These are phyloP conservation scores for Rhadina sibilatrix DNA, from an alignment of 2,113 vertebrate species.

Conservation along the genomic window DNA sequence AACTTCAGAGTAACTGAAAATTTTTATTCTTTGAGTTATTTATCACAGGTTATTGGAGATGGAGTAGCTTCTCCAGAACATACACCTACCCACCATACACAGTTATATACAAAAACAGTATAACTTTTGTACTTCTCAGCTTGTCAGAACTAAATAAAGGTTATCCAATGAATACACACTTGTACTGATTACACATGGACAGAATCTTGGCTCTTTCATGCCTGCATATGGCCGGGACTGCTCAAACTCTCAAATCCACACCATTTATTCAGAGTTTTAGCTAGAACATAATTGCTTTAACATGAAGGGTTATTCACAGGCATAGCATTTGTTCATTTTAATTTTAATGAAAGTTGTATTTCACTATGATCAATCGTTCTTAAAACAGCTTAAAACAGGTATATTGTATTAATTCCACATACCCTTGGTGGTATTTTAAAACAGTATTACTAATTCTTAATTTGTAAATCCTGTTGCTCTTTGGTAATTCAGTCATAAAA, in stretches of 20 bases:
- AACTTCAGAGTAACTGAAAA: not conserved
- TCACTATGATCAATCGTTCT: not conserved
- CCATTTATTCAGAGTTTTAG: not conserved
- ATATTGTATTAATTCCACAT: not conserved
- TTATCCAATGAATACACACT: not conserved
- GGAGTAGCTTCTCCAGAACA: not conserved
- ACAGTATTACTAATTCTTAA: not conserved
- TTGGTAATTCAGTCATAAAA: not conserved
- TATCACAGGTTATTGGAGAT: not conserved
- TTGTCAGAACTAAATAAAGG: not conserved
- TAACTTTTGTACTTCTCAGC: not conserved
- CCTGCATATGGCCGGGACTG: not conserved
- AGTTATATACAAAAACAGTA: not conserved
- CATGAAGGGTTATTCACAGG: rapidly evolving
- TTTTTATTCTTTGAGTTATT: not conserved
- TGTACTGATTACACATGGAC: not conserved
- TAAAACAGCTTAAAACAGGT: not conserved
- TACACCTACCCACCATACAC: not conserved
- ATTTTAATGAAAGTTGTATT: not conserved
- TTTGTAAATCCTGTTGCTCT: not conserved
- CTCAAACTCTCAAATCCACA: not conserved
- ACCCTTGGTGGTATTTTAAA: not conserved
- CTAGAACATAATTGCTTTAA: not conserved
- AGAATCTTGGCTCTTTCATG: not conserved
- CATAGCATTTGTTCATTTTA: not conserved